Evolutionary conservation across 1,140 invertebrate species (phyloP).

Genomic region (Thaumatotibia leucotreta): DNA sequence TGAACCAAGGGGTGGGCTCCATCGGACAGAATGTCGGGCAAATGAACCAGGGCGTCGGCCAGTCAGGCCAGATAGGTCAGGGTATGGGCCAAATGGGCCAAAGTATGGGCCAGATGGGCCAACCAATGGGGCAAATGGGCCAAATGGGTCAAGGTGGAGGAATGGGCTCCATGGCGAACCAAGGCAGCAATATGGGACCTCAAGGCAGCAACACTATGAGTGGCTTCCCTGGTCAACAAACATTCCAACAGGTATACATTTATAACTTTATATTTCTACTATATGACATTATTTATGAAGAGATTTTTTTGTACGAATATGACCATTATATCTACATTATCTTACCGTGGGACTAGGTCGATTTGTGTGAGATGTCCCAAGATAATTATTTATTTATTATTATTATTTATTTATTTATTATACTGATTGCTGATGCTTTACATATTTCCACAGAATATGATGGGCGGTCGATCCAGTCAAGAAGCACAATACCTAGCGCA

Average conservation of each 20-base stretch:
- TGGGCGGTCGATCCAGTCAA: constrained; percentile 62
- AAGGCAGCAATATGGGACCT: constrained; percentile 72
- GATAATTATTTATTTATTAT: no score
- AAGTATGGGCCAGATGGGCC: constrained; percentile 73
- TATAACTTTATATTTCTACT: constrained; percentile 12
- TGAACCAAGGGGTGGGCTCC: constrained; percentile 57
- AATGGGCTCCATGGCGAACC: constrained; percentile 68
- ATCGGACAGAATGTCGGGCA: constrained; percentile 65
- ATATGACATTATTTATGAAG: no score
- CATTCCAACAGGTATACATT: constrained; percentile 68
- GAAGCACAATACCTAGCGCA: constrained; percentile 69
- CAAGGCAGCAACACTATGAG: constrained; percentile 75
- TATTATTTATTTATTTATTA: neutral
- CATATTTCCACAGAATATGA: constrained; percentile 61
- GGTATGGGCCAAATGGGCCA: constrained; percentile 73
- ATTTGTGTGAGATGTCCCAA: no score
- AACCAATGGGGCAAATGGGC: constrained; percentile 74
- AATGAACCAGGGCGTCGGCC: constrained; percentile 64
- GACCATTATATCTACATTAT: neutral
- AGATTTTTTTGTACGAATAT: no score
- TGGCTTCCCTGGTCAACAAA: constrained; percentile 73
- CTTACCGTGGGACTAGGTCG: no score
- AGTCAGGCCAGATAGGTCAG: constrained; percentile 63
- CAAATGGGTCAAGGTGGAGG: constrained; percentile 68
- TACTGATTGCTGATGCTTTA: neutral